These are phyloP conservation scores for Philopedon plagiatum DNA, from an alignment of 2,888 invertebrate genomes.

Conservation along the genomic window DNA sequence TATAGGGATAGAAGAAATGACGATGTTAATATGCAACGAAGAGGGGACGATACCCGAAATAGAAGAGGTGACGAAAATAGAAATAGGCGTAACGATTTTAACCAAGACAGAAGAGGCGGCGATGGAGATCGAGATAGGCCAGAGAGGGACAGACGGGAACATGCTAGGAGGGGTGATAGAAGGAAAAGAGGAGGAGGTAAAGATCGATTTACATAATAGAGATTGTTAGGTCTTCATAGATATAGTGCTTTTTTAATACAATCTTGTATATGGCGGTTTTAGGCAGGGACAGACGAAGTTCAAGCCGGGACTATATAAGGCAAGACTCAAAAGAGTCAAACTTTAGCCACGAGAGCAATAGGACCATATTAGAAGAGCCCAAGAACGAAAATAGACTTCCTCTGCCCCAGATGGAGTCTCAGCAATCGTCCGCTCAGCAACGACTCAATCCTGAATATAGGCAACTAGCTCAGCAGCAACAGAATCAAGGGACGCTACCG, in stretches of 20 bases:
- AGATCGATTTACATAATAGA: neutral
- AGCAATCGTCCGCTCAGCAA: neutral
- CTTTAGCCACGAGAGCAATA: constrained; percentile 15
- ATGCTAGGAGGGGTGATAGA: constrained; percentile 42
- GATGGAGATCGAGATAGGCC: constrained; percentile 38
- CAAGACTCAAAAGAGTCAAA: constrained; percentile 37
- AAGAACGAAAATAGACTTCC: neutral
- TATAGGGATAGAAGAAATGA: constrained; percentile 32
- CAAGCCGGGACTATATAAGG: constrained; percentile 49
- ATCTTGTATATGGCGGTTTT: no score
- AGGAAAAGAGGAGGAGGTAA: constrained; percentile 40
- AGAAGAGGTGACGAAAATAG: constrained; percentile 43
- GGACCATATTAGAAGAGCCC: constrained; percentile 14
- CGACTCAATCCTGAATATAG: neutral
- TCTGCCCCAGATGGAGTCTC: neutral
- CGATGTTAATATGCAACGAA: constrained; percentile 37
- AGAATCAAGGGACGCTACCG: neutral
- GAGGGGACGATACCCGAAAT: constrained; percentile 38
- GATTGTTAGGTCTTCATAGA: neutral
- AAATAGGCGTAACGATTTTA: constrained; percentile 39
- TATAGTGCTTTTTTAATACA: neutral
- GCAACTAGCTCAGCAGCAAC: neutral
- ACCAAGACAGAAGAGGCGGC: constrained; percentile 33
- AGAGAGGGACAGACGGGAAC: constrained; percentile 45
- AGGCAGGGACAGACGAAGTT: constrained; percentile 52